Evolutionary conservation across 2,797 vertebrate species (phyloP).

Genomic region (Rhyacichthys aspro): DNA sequence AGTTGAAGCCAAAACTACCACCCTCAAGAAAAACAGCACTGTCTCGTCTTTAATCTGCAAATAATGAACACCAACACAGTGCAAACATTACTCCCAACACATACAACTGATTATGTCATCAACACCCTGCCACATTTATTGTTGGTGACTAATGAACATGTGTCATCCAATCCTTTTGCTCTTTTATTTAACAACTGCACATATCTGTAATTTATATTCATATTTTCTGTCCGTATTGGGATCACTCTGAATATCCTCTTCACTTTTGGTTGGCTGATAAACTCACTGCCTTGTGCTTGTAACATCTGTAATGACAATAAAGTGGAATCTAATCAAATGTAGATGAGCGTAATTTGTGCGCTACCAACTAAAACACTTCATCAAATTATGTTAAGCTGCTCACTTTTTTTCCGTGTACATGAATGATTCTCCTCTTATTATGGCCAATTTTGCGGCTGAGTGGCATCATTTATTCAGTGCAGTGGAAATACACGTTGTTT

Average conservation of each 20-base stretch:
- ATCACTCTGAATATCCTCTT: no score
- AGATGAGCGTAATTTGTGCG: conserved; percentile 1
- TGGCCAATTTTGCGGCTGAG: conserved; percentile 1
- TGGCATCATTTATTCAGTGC: neutral
- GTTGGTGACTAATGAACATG: no score
- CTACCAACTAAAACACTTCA: neutral
- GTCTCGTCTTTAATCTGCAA: no score
- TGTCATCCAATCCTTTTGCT: no score
- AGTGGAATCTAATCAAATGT: conserved; percentile 1
- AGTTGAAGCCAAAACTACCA: no score
- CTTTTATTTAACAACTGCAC: neutral
- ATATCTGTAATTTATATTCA: neutral
- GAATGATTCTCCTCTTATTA: conserved; percentile 11
- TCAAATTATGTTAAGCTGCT: neutral
- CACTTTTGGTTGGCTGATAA: neutral
- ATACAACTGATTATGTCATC: no score
- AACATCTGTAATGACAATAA: conserved; percentile 1
- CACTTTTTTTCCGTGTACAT: neutral
- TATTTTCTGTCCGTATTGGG: neutral
- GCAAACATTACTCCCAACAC: no score
- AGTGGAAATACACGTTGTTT: neutral
- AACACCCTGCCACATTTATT: no score
- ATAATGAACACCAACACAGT: no score
- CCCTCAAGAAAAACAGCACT: no score
- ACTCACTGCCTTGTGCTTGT: conserved; percentile 3